Evolutionary conservation across 2,888 invertebrate species (phyloP), one percentile per base, ranked within the genome.

Genomic region (Acrobasis suavella): DNA sequence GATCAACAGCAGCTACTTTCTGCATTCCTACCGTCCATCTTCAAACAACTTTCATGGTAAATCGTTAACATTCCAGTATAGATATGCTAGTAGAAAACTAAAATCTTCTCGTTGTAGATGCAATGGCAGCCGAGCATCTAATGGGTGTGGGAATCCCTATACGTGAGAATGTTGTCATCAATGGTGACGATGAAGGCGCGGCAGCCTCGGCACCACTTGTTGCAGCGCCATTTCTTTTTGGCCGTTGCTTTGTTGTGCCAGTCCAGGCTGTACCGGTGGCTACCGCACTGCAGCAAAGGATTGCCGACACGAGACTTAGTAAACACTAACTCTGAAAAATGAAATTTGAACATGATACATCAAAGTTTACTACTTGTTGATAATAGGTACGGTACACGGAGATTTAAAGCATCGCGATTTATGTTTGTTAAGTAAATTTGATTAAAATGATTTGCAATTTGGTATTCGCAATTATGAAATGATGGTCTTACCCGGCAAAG

Each of bases 191-290:
- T 65, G 14, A 65, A 66, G 2, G 76, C 73, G 1, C 75, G 68
- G 54, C 83, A 83, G 8, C 82, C 79, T 0, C 73, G 69, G 37
- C 74, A 69, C 69, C 81, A 76, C 10, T 68, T 65, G 32, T 69
- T 68, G 65, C 81, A 81, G 0, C 79, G 68, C 75, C 80, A 75
- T 10, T 66, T 67, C 59, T 73, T 71, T 50, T 65, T 67, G 10
- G 32, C 22, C 16, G 58, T 63, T 16, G 22, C 60, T n/a, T 60
- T 60, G 39, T 39, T 60, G 14, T 60, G 60, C 42, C 42, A 17
- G 51, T 61, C 49, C 14, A 58, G 32, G 16, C 50, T 58, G 37
- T 46, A 65, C 5, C 38, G 38, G 60, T 75, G 71, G 3, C 60
- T 62, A 1, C 70, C 73, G 2, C 72, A 37, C 38, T 69, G 66